Conservation (phyloP, 2,113 vertebrate species). For the Toxotes jaculatrix region DNA sequence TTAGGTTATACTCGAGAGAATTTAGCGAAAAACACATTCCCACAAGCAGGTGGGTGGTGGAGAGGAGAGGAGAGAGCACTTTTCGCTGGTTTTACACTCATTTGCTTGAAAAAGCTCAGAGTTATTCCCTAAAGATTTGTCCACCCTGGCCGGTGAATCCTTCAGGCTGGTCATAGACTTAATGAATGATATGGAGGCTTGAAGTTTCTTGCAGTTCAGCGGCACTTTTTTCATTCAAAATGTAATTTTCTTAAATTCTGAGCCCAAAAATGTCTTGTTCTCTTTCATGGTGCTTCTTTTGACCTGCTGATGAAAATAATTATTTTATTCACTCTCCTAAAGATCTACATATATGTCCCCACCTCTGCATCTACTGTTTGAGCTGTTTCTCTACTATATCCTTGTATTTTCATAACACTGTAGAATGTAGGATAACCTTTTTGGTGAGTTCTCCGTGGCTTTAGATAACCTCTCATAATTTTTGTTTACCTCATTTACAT, state of each 20-base stretch:
- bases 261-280: neutral
- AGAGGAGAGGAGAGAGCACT: slow-evolving; percentile 8
- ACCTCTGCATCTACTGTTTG: neutral
- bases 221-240: neutral
- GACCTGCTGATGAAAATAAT: neutral
- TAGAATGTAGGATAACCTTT: slow-evolving; percentile 12
- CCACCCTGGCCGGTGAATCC: neutral
- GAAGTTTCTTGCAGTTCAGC: neutral
- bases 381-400: neutral
- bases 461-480: slow-evolving; percentile 18
- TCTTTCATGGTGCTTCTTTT: neutral
- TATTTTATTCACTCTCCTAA: neutral
- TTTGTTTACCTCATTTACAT: slow-evolving; percentile 44
- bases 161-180: slow-evolving; percentile 1
- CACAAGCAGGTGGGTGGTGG: slow-evolving; percentile 43
- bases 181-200: neutral
- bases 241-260: neutral
- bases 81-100: neutral
- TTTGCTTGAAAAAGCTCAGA: slow-evolving; percentile 11
- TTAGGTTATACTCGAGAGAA: slow-evolving; percentile 49
- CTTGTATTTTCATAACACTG: slow-evolving; percentile 1
- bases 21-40: slow-evolving; percentile 52
- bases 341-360: neutral
- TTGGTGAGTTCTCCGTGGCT: slow-evolving; percentile 1
- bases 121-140: slow-evolving; percentile 14